Base-by-base conservation (phyloP, 2,888 invertebrate genomes). In the Plemyria rubiginata region DNA sequence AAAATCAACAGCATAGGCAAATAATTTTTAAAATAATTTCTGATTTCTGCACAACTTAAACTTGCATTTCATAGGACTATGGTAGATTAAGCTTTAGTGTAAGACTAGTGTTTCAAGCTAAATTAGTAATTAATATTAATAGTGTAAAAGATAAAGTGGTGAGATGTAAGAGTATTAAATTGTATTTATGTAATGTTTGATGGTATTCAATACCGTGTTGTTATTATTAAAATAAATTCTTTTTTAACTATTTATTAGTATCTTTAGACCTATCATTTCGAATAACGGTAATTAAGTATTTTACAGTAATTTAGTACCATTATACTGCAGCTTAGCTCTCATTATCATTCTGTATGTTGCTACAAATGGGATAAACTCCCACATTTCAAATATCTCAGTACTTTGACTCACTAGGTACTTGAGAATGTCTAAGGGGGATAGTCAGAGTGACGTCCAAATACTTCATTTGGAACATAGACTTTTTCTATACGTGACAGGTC, bases 141-240 rank as follows among this genome's bases (percentile, higher is more conserved):
- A 43, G 8, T 15, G 2, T 43, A 15, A 41, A 1, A 15, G 16
- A 6, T 7, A 43, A 4, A 16, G 45, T 45, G 9, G 16, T 45
- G 16, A 45, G 16, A 32, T 65, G 1, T 22, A 22, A 48, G 38
- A 55, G 67, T 38, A 11, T 3, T 66, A 63, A 53, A 45, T 60
- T 45, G 54, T 70, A 65, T 67, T 54, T 61, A 65, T 55, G 41
- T 63, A 65, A 57, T 60, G 46, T 60, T 51, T 57, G 59, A 38
- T 54, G 57, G 62, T 60, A 62, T 61, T 45, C 38, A 22, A 63
- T 62, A 60, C 45, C 46, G 1, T 62, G 58, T 8, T 41, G 28
- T 52, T 38, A 22, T 40, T 56, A 40, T 62, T 62, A 54, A 36
- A 63, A 57, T 63, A 65, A 63, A 64, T 52, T 13, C 9, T 60